Base-by-base conservation (phyloP, 2,797 vertebrate species). In the Microctenopoma lineatum region DNA sequence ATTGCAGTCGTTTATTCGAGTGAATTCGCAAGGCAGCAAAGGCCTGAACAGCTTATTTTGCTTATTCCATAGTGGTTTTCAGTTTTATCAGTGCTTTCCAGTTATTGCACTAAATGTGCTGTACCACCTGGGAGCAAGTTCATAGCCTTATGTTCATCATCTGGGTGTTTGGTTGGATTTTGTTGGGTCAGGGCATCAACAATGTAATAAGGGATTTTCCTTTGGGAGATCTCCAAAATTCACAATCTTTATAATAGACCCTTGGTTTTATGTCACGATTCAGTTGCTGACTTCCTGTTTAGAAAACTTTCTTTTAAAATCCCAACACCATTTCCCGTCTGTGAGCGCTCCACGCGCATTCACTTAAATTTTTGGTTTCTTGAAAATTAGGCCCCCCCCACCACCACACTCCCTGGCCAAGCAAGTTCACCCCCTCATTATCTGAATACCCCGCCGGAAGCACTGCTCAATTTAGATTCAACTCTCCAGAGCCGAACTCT, bases 51-150 rank as follows among this genome's bases (percentile, higher is more conserved):
- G 38, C n/a, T 34, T 14, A 27, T 45, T 4, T 12, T 21, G 34
- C n/a, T 61, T 16, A 44, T 7, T 4, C 14, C 9, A 38, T 39
- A 0, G 7, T 21, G 25, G 25, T 36, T 55, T 39, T 7, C n/a
- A 26, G 41, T 16, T 59, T 61, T 56, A 5, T 39, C 21, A 10
- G 18, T 27, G 36, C 3, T 3, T 3, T 46, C 16, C 7, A 18
- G 11, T 32, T 52, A 8, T 52, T 65, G 21, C 51, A 45, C 25
- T 36, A 16, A 46, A 46, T 65, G 12, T 51, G 21, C 52, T 14
- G 34, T 29, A 27, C 36, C 18, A 59, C 14, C 48, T 2, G 14
- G 39, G 18, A 56, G 38, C 3, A 2, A 36, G 2, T 50, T 9
- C 4, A 32, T 21, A 48, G 26, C 14, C 53, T 53, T 47, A 46